Conservation (phyloP, 1,140 invertebrate genomes). For the Zaprionus vittiger region DNA sequence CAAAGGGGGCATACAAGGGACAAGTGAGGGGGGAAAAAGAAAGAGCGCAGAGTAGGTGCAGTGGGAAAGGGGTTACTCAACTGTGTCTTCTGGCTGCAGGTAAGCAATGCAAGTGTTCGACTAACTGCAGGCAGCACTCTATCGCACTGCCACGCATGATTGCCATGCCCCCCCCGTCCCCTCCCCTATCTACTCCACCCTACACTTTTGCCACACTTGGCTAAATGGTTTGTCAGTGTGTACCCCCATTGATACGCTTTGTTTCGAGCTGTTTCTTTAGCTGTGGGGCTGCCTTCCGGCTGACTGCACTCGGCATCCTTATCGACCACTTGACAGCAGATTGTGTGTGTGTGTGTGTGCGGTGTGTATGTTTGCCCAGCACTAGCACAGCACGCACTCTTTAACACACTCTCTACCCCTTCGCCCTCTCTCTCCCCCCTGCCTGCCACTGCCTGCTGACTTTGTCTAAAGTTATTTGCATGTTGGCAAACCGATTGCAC, state of each 20-base stretch:
- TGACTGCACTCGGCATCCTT: conserved; percentile 28
- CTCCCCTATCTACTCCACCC: background rate
- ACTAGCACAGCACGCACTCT: background rate
- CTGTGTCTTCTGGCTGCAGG: conserved; percentile 10
- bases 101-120: background rate
- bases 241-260: conserved; percentile 38
- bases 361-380: conserved; percentile 21
- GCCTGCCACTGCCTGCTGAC: background rate
- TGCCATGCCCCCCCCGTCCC: background rate
- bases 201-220: background rate
- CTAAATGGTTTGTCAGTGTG: conserved; percentile 36
- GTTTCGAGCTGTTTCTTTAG: conserved; percentile 14
- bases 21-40: background rate
- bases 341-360: background rate
- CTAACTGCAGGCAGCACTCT: conserved; percentile 9
- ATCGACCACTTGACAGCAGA: conserved; percentile 27
- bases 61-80: background rate
- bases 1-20: conserved; percentile 45
- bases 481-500: conserved; percentile 2
- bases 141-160: conserved; percentile 35
- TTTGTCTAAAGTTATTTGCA: conserved; percentile 18
- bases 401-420: background rate
- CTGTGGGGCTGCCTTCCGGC: conserved; percentile 5
- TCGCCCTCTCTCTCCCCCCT: background rate
- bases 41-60: background rate